Base-by-base conservation (phyloP, 2,797 vertebrate species). In the Epinephelus awoara region DNA sequence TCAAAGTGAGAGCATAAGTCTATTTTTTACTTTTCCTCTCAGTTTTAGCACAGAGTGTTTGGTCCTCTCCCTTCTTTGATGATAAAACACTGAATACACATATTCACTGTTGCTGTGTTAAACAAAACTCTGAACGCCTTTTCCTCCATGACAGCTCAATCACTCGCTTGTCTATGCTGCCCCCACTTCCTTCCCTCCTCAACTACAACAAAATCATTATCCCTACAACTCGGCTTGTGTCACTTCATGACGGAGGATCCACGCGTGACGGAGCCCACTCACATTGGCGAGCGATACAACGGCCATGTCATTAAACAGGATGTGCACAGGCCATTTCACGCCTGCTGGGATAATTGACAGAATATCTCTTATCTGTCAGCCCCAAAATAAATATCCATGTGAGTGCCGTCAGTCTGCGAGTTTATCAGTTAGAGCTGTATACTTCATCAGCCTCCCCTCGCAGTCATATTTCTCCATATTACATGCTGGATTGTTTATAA, bases 271-370 rank as follows among this genome's bases (percentile, higher is more conserved):
- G 74, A 46, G 81, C 73, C 55, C 55, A 51, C 76, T 85, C 34
- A 52, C 34, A 34, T 8, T 7, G 7, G 34, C 34, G 34, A 34
- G 34, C 34, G 7, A 0, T 85, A 71, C 54, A 2, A 17, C 54
- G 15, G 18, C 2, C 66, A 82, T 87, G 89, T 90, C 90, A 90
- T 92, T 91, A 91, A 87, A 88, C 75, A 58, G 85, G 79, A 86
- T 58, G 85, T 44, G 74, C 4, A 23, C 54, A 59, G 85, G 80
- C 85, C 83, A 91, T 94, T 93, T 92, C 91, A 93, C 77, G 88
- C 90, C 88, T 80, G 85, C 86, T 46, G 59, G 59, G 67, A 83
- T 92, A 89, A 92, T 79, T 91, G 92, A 92, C 85, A 90, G 84
- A 79, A 92, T 85, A 82, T 82, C 82, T 90, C 84, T 88, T 83